Base-by-base conservation (phyloP, 2,797 vertebrate species). In the Peromyscus nudipes region DNA sequence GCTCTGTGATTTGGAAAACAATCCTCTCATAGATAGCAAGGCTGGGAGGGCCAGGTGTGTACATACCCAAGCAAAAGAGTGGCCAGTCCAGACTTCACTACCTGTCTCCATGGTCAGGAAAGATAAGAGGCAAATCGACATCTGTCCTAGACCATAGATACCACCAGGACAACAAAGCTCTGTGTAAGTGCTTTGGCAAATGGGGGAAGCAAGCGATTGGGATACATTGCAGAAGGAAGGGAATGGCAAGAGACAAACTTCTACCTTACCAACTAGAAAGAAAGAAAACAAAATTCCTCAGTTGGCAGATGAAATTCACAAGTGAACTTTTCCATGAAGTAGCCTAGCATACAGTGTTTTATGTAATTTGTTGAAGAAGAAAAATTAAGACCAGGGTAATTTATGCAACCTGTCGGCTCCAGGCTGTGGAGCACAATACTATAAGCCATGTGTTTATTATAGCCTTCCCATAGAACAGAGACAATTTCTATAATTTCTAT, bases 401-500 rank as follows among this genome's bases (percentile, higher is more conserved):
- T 97, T 93, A 90, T 95, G 97, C 97, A 3, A 64, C 97, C 97
- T 97, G 97, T 94, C 94, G 64, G 92, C 96, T 89, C 73, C 49
- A 76, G 96, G 95, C 96, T 71, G 0, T 88, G 71, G 95, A 94
- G 69, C 31, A 9, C 14, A 0, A 97, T 40, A 96, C 94, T 96
- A 79, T 37, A 90, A 94, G 98, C 97, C 88, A 64, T 83, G 2
- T 73, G 40, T 98, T 98, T 98, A 98, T 98, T 98, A 94, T 97
- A 92, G 95, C 95, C 96, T 97, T 98, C 98, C 97, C 95, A 98
- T 91, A 98, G 98, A 98, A 96, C 95, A 94, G 98, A 98, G 98
- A 99, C 98, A 99, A 99, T 99, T 98, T 98, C 99, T 96, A 64
- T 99, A 99, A 99, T 99, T 99, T 98, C 98, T 99, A 98, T 99